Base-by-base conservation (phyloP, 2,113 vertebrate species). In the Saguinus imperator region DNA sequence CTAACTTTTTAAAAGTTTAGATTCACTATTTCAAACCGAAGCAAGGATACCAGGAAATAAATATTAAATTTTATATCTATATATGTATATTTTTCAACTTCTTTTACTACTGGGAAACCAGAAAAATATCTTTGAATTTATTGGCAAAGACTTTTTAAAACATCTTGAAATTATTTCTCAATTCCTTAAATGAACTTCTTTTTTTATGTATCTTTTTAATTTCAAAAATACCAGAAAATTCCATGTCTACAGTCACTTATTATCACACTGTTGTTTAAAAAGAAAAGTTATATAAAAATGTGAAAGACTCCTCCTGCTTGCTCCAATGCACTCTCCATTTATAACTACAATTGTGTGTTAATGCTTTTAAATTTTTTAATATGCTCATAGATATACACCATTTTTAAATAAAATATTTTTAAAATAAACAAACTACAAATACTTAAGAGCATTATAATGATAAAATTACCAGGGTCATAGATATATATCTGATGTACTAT, bases 371-470 rank as follows among this genome's bases (percentile, higher is more conserved):
- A 64, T 23, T 58, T 88, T 96, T 89, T n/a, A 86, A 82, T 82
- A 52, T 95, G 40, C 16, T 87, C 80, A 55, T 29, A 80, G 3
- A 58, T 3, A 87, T 8, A 79, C 20, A 87, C 5, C 8, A 57
- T 81, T 96, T 72, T 66, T 14, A 93, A 89, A 94, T n/a, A n/a
- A 89, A 92, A 48, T 72, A 72, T 43, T 81, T 75, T 43, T 48
- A 17, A 83, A 94, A 89, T 50, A 87, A 66, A 5, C 83, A 48
- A 91, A 76, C 40, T 72, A 64, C 43, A 77, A 88, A 95, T 8
- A 55, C 32, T n/a, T 84, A 84, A 91, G 4, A 55, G 29, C 29
- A 37, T 76, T 82, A 70, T 92, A 5, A 83, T 92, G 61, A 84
- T 40, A 64, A 80, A 89, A 18, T 43, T 83, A 5, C 23, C 32